Percentiles rank a stretch among this genome's conserved stretches.
Evolutionary conservation across 2,113 vertebrate genomes (phyloP).

Genomic region (Brachyistius frenatus): DNA sequence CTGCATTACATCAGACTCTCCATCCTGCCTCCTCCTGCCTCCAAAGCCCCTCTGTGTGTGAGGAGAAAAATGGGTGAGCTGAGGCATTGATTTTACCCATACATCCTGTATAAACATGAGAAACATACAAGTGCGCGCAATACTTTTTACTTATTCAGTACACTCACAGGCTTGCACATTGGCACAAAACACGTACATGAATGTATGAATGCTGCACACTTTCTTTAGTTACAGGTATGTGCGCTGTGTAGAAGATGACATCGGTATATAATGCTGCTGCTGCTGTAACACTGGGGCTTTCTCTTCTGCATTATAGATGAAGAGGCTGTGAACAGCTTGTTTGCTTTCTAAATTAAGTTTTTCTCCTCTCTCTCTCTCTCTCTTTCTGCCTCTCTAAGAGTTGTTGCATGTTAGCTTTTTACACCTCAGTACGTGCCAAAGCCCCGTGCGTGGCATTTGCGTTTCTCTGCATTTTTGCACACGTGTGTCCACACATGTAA

Average conservation of each 20-base stretch:
- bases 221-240: slow-evolving; percentile 29
- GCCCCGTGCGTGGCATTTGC: background rate
- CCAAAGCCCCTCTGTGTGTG: slow-evolving; percentile 56
- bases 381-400: slow-evolving; percentile 16
- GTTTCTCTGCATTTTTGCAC: slow-evolving; percentile 41
- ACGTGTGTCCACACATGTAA: slow-evolving; percentile 12
- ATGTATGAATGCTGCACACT: slow-evolving; percentile 4
- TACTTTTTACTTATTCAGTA: background rate
- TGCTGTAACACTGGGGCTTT: slow-evolving; percentile 58
- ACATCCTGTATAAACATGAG: slow-evolving; percentile 30
- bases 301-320: slow-evolving; percentile 77
- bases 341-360: slow-evolving; percentile 73
- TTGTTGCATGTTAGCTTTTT: slow-evolving; percentile 30
- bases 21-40: slow-evolving; percentile 51
- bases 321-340: slow-evolving; percentile 67
- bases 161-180: slow-evolving; percentile 10
- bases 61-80: slow-evolving; percentile 21
- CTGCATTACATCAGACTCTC: slow-evolving; percentile 73
- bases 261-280: slow-evolving; percentile 50
- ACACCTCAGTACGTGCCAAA: slow-evolving; percentile 32
- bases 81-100: slow-evolving; percentile 41
- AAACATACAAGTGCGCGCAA: slow-evolving; percentile 26
- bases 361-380: slow-evolving; percentile 24
- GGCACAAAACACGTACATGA: slow-evolving; percentile 15
- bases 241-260: slow-evolving; percentile 27